Evolutionary conservation across 2,888 invertebrate genomes (phyloP).

Genomic region (Parelbella ahira): DNA sequence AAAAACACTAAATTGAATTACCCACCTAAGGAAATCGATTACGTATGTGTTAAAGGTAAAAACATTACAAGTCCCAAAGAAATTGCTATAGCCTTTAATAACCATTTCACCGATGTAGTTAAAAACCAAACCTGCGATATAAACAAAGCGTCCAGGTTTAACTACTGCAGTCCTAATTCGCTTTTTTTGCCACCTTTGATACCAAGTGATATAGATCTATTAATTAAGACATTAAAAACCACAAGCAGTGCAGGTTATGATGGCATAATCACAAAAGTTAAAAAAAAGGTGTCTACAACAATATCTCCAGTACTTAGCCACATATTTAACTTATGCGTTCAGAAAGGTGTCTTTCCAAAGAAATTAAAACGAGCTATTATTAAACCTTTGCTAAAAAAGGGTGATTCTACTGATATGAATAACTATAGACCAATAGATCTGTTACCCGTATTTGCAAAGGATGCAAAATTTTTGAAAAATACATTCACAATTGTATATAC

Average conservation of each 20-base stretch:
- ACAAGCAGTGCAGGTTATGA: slow-evolving; percentile 12
- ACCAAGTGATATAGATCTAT: background rate
- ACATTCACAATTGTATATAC: background rate
- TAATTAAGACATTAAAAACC: slow-evolving; percentile 4
- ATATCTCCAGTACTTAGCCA: slow-evolving; percentile 2
- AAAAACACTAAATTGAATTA: slow-evolving; percentile 7
- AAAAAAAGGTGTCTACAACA: background rate
- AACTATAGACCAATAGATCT: slow-evolving; percentile 5
- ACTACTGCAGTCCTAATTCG: background rate
- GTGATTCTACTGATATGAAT: background rate
- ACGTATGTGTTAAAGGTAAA: background rate
- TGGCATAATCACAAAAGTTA: slow-evolving; percentile 6
- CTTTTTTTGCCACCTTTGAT: slow-evolving; percentile 6
- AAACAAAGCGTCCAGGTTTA: background rate
- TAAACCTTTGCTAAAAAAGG: slow-evolving; percentile 3
- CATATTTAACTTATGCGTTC: slow-evolving; percentile 4
- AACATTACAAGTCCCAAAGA: slow-evolving; percentile 4
- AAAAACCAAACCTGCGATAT: background rate
- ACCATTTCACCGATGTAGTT: slow-evolving; percentile 15
- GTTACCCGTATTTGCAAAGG: background rate
- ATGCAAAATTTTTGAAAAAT: slow-evolving; percentile 4
- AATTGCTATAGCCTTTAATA: slow-evolving; percentile 21
- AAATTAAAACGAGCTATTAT: background rate
- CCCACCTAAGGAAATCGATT: slow-evolving; percentile 1
- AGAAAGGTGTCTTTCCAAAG: slow-evolving; percentile 5